Evolutionary conservation across 2,888 invertebrate genomes (phyloP).

Genomic region (Sphaerophoria taeniata): DNA sequence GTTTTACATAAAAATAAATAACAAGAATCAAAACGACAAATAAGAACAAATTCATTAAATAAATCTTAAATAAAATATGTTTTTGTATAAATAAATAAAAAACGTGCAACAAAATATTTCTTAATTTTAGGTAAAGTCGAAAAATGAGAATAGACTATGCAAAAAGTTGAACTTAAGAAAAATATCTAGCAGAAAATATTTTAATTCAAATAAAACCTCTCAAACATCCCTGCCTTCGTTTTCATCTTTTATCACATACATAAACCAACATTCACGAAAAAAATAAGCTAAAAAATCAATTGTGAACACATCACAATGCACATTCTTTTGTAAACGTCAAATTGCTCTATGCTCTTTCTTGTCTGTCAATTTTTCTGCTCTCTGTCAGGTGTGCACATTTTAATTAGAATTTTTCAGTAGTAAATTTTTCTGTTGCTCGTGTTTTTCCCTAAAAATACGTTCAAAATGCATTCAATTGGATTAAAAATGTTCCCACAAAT

Average conservation of each 20-base stretch:
- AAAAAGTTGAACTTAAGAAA: neutral
- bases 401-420: conserved; percentile 20
- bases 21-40: conserved; percentile 67
- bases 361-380: conserved; percentile 8
- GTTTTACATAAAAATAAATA: conserved; percentile 73
- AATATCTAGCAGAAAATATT: neutral
- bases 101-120: neutral
- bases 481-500: conserved; percentile 21
- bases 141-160: neutral
- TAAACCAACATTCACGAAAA: conserved; percentile 27
- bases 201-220: neutral
- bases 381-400: conserved; percentile 21
- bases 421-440: conserved; percentile 3
- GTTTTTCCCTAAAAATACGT: conserved; percentile 12
- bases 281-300: neutral
- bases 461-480: neutral
- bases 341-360: neutral
- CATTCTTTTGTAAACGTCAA: neutral
- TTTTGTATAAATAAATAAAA: conserved; percentile 10
- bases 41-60: conserved; percentile 54
- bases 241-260: conserved; percentile 21
- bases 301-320: conserved; percentile 36
- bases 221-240: neutral
- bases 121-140: neutral
- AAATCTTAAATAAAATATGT: conserved; percentile 47